A percentile compares a stretch with the other conserved stretches of the same genome.
Conservation (phyloP, 2,888 invertebrate species). For the Unio delphinus region DNA sequence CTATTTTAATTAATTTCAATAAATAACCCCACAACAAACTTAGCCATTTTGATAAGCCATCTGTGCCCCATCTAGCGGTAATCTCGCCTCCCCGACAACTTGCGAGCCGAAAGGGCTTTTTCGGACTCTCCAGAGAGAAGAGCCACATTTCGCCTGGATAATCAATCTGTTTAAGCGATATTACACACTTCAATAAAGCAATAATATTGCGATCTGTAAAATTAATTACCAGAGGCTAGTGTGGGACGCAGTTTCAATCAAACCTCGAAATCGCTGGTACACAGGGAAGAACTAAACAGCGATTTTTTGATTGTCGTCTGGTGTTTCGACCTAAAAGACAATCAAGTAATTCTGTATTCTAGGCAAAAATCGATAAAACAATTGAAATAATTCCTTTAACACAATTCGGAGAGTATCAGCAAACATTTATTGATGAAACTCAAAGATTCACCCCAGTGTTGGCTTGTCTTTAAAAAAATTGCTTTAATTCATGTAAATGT, state of each 20-base stretch:
- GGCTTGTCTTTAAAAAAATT: slow-evolving; percentile 13
- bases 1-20: slow-evolving; percentile 44
- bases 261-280: not conserved
- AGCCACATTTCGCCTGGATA: slow-evolving; percentile 31
- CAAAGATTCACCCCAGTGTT: slow-evolving; percentile 9
- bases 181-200: slow-evolving; percentile 44
- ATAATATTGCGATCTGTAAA: slow-evolving; percentile 46
- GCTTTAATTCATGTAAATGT: not conserved
- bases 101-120: slow-evolving; percentile 22
- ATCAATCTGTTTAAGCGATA: slow-evolving; percentile 47
- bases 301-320: no score
- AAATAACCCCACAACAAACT: slow-evolving; percentile 29
- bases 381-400: slow-evolving; percentile 19
- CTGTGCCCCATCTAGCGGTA: slow-evolving; percentile 29
- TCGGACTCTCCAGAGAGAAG: slow-evolving; percentile 14
- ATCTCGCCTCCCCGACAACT: slow-evolving; percentile 17
- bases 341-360: slow-evolving; percentile 21
- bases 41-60: slow-evolving; percentile 41
- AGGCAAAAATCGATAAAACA: slow-evolving; percentile 10
- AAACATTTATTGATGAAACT: slow-evolving; percentile 21
- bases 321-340: slow-evolving; percentile 12
- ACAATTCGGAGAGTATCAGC: slow-evolving; percentile 8
- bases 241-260: slow-evolving; percentile 36
- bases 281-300: no score
- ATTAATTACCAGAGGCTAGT: slow-evolving; percentile 40